These are phyloP conservation scores for Trinorchestia longiramus DNA, from an alignment of 1,140 invertebrate genomes.

Conservation along the genomic window DNA sequence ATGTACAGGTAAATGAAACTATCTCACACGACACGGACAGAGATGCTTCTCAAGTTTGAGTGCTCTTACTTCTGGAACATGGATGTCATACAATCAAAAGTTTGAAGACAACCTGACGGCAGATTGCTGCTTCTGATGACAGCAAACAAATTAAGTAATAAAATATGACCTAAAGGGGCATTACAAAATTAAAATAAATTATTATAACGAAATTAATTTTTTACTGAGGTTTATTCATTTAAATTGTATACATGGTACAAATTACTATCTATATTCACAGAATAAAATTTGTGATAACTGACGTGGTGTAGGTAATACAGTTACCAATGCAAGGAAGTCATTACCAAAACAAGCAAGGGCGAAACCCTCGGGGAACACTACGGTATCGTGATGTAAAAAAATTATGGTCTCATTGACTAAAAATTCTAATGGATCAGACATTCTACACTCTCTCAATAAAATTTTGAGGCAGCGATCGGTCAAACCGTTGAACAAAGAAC, in stretches of 20 bases:
- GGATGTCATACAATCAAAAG: neutral
- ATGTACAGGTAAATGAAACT: neutral
- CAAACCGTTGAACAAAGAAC: neutral
- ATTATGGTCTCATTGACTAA: neutral
- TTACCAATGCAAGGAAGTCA: neutral
- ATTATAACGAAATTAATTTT: neutral
- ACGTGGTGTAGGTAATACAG: neutral
- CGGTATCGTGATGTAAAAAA: neutral
- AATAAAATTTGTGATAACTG: neutral
- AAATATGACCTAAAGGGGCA: neutral
- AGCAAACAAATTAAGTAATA: neutral
- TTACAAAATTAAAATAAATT: neutral
- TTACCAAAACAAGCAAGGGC: neutral
- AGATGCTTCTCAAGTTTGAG: too few relatives aligned
- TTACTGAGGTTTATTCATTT: neutral
- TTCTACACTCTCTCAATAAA: too few relatives aligned
- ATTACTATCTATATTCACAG: neutral
- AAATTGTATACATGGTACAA: neutral
- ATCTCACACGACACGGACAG: too few relatives aligned
- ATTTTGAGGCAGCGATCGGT: neutral
- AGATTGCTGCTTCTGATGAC: neutral
- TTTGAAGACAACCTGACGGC: neutral
- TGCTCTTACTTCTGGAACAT: neutral
- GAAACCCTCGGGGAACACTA: neutral
- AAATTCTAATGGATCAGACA: neutral